Base-by-base conservation (phyloP, 2,797 vertebrate genomes). In the Hyperoplus lanceolatus region DNA sequence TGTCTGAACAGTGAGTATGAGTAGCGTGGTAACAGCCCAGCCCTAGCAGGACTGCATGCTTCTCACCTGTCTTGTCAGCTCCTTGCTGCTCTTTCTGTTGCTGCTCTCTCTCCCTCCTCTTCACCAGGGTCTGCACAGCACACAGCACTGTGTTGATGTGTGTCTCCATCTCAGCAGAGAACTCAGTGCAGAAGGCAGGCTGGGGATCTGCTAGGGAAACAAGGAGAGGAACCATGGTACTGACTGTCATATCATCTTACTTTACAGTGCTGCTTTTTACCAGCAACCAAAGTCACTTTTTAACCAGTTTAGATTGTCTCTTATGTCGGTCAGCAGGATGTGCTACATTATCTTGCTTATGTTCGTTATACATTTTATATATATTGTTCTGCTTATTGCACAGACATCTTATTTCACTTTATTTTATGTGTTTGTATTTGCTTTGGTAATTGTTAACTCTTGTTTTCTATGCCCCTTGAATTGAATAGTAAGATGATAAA, bases 61-160 rank as follows among this genome's bases (percentile, higher is more conserved):
- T 16, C 75, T 89, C 73, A 94, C 94, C 94, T 92, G 75, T 96
- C 89, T 60, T 90, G 56, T n/a, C 6, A 16, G 94, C 93, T 56
- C 75, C 60, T 7, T 71, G 81, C 18, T 78, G 66, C 49, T 93
- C 88, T 36, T 83, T 79, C 60, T 80, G 65, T 12, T 86, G 77
- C 36, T 90, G 83, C 50, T 84, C 91, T 46, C 84, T 79, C 60
- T 89, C 92, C 51, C 85, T 94, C 75, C 94, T 97, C 90, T 97
- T 97, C 62, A 96, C 92, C 21, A 99, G 92, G 18, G 88, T 95
- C 93, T 99, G 98, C 45, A 98, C 94, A 2, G 96, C 96, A 92
- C 92, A 97, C 62, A 99, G 94, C 73, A 98, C 90, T 4, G 86
- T 87, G 81, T 6, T 96, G 88, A 99, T 97, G 86, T 94, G 95